Evolutionary conservation across 2,113 vertebrate genomes (phyloP).

Genomic region (Sceloporus undulatus): DNA sequence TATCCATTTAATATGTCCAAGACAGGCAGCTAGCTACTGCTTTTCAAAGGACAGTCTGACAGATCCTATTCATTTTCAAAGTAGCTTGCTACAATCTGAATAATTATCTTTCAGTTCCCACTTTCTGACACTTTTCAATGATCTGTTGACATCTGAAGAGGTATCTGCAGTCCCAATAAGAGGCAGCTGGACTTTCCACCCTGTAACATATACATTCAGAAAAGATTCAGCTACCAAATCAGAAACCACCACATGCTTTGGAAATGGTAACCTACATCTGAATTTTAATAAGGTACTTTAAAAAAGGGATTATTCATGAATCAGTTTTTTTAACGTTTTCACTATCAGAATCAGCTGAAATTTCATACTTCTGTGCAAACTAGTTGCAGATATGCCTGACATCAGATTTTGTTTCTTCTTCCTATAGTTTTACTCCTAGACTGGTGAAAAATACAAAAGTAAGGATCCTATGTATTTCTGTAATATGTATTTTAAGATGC

Average conservation of each 20-base stretch:
- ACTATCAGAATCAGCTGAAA: constrained; percentile 37
- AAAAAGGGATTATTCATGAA: constrained; percentile 69
- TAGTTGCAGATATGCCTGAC: constrained; percentile 47
- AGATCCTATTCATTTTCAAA: constrained; percentile 85
- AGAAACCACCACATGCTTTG: constrained; percentile 81
- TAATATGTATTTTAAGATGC: neutral
- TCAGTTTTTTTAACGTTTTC: constrained; percentile 74
- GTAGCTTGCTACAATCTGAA: constrained; percentile 79
- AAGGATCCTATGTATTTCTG: neutral
- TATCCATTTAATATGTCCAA: constrained; percentile 80
- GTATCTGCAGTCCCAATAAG: constrained; percentile 78
- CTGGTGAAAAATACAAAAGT: neutral
- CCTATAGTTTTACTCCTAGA: neutral
- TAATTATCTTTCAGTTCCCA: constrained; percentile 83
- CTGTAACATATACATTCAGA: constrained; percentile 78
- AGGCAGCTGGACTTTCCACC: constrained; percentile 81
- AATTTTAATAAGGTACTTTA: constrained; percentile 78
- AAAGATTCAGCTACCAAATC: constrained; percentile 83
- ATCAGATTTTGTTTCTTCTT: neutral
- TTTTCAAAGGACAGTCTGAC: constrained; percentile 82
- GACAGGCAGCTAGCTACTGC: constrained; percentile 79
- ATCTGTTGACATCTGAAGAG: constrained; percentile 84
- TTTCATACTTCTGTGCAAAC: constrained; percentile 38
- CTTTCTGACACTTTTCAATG: constrained; percentile 81
- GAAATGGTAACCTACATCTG: constrained; percentile 77